phyloP scores from a whole-genome alignment of 2,888 invertebrate genomes.

The Chrysolina oricalcia region DNA sequence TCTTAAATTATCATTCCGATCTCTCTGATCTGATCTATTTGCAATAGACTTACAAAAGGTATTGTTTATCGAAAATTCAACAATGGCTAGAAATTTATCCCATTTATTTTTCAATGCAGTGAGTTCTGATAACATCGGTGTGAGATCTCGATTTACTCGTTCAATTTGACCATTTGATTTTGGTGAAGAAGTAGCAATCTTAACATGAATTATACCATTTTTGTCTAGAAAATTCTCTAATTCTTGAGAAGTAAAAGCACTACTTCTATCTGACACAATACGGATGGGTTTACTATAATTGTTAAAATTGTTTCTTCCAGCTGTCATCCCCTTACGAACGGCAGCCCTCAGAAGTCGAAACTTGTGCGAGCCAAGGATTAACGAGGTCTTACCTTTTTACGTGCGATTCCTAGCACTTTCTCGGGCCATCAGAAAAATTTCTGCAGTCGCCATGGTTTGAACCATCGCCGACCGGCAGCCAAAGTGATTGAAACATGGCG shows the following conservation, averaged over 20 bases:
- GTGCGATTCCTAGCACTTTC: no score
- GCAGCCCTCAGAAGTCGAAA: no score
- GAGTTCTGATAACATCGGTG: conserved; percentile 54
- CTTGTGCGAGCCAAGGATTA: no score
- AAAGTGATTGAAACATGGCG: no score
- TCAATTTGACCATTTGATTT: conserved; percentile 40
- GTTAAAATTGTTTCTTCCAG: no score
- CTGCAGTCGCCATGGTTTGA: no score
- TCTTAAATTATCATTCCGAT: conserved; percentile 30
- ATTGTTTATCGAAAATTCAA: conserved; percentile 40
- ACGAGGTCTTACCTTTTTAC: no score
- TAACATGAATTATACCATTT: conserved; percentile 53
- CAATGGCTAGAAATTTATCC: conserved; percentile 41
- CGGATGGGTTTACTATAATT: conserved; percentile 54
- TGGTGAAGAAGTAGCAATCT: conserved; percentile 50
- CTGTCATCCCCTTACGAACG: no score
- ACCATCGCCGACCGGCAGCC: no score
- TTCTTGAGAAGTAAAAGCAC: conserved; percentile 40
- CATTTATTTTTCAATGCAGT: conserved; percentile 49
- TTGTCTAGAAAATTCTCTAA: conserved; percentile 53
- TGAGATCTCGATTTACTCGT: conserved; percentile 48
- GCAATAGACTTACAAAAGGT: no score
- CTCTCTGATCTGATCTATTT: conserved; percentile 40
- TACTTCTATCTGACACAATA: conserved; percentile 49
- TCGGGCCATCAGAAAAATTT: no score